Conservation (phyloP, 2,888 invertebrate species). For the Andrena fulva region DNA sequence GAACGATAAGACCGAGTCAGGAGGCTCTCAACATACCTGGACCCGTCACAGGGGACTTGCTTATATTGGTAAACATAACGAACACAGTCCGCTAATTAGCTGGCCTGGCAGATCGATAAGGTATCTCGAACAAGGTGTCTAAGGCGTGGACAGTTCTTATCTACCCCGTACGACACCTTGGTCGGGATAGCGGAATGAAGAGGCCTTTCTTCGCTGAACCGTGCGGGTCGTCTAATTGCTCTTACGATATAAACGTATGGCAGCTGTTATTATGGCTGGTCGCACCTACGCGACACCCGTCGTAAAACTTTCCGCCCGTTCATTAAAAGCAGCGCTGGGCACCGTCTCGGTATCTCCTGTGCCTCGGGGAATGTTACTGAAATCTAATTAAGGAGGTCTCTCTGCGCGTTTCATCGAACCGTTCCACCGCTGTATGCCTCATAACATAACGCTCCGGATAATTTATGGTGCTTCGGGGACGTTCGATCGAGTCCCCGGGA, state of each 20-base stretch:
- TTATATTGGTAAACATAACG: conserved; percentile 84
- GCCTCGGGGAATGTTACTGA: conserved; percentile 10
- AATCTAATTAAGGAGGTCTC: conserved; percentile 32
- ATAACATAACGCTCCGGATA: not conserved
- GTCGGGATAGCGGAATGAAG: not conserved
- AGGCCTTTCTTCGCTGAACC: not conserved
- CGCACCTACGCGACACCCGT: conserved; percentile 24
- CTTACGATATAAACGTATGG: conserved; percentile 11
- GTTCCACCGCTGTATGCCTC: not conserved
- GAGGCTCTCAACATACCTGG: conserved; percentile 85
- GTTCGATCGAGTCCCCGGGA: not conserved
- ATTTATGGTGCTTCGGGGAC: not conserved
- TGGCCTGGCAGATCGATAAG: conserved; percentile 58
- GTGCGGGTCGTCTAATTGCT: conserved; percentile 25
- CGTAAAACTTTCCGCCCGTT: not conserved
- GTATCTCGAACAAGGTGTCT: conserved; percentile 62
- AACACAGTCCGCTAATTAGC: conserved; percentile 65
- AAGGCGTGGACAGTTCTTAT: conserved; percentile 49
- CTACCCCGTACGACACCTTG: conserved; percentile 27
- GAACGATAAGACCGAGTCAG: conserved; percentile 79
- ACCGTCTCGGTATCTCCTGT: not conserved
- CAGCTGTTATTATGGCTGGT: not conserved
- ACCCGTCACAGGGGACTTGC: conserved; percentile 85
- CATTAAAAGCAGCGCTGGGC: conserved; percentile 5
- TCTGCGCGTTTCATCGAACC: not conserved